Evolutionary conservation across 92 coral and sea anemone genomes (phyloP).

Genomic region (Porites rus): DNA sequence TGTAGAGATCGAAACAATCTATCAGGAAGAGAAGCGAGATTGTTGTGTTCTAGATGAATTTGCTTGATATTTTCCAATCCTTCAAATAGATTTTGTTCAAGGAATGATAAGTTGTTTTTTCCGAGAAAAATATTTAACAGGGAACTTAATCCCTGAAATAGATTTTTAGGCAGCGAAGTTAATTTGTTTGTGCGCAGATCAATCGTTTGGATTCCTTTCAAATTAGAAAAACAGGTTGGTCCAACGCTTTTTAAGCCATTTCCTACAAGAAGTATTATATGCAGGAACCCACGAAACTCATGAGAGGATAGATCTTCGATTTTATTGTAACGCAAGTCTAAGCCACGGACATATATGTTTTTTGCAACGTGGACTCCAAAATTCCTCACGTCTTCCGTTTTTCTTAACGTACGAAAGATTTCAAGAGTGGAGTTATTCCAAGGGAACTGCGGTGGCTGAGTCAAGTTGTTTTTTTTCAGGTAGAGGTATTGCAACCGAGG

Average conservation of each 20-base stretch:
- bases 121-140: not conserved
- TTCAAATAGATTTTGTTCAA: conserved; percentile 41
- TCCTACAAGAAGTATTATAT: not conserved
- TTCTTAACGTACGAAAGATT: not conserved
- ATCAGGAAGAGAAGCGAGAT: conserved; percentile 21
- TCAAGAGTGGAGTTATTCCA: conserved; percentile 19
- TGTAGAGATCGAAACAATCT: conserved; percentile 35
- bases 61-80: conserved; percentile 32
- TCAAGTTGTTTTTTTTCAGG: not conserved
- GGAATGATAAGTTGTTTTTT: conserved; percentile 46
- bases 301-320: not conserved
- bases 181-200: conserved; percentile 5
- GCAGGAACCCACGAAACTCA: conserved; percentile 26
- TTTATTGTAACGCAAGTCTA: not conserved
- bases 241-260: conserved; percentile 17
- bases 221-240: conserved; percentile 5
- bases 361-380: not conserved
- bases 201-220: conserved; percentile 5
- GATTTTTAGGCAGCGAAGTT: not conserved
- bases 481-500: not conserved
- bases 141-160: conserved; percentile 15
- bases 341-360: not conserved
- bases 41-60: conserved; percentile 51
- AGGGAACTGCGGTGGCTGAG: conserved; percentile 16
- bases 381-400: not conserved